Evolutionary conservation across 2,797 vertebrate genomes (phyloP), one percentile per base, ranked within the genome.

Genomic region (Xyrichtys novacula): DNA sequence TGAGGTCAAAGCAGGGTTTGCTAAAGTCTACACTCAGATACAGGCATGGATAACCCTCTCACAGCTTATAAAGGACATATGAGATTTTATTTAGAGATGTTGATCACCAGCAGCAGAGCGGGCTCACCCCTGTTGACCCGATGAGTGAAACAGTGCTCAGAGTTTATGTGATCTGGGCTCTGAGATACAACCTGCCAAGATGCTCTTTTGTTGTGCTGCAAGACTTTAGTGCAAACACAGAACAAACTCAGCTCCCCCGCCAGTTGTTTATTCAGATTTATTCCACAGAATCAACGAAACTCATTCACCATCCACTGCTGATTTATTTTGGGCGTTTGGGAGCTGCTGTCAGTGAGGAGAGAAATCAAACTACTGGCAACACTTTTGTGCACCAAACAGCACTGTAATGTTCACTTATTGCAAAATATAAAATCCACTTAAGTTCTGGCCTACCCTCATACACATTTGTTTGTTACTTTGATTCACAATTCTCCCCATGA

Each of bases 251-350:
- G 31, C 56, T 76, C 49, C 42, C 0, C 23, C 25, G 26, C 42
- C 25, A 65, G 14, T 15, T 61, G 58, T 77, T 68, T 65, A 34
- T 74, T 60, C 19, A 65, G 42, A 28, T 74, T 57, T 65, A 34
- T 71, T 64, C n/a, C 54, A 42, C 19, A 48, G 74, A 65, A 71
- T 75, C 65, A 63, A 16, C 28, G 1, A 7, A 39, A 66, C 48
- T 25, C 6, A 23, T 69, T 25, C 56, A 54, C 8, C 25, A 57
- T 53, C 55, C 49, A 60, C 16, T 36, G 29, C 26, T 31, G 40
- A 38, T 68, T 64, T 80, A 60, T 52, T 72, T 50, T 36, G 49
- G 44, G 59, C 25, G 7, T 65, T 43, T 43, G 59, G 55, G 44
- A 60, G 44, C 44, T 42, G 64, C 54, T 56, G 38, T 64, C 58